Evolutionary conservation across 2,113 vertebrate species (phyloP).

Genomic region (Irena cyanogastra): DNA sequence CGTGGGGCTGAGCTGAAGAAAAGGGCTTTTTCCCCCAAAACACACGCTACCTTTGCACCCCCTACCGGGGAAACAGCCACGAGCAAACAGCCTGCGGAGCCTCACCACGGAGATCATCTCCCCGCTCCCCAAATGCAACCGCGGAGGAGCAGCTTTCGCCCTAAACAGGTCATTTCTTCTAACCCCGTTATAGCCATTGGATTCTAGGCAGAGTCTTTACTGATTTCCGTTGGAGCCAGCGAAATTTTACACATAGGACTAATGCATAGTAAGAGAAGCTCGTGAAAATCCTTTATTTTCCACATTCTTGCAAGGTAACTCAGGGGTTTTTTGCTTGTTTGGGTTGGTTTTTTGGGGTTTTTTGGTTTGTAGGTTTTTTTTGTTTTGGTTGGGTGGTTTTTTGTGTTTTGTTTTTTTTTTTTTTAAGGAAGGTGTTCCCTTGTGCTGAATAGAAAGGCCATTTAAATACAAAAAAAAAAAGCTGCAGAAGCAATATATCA

Average conservation of each 20-base stretch:
- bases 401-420: background rate
- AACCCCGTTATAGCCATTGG: fast-evolving
- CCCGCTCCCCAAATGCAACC: fast-evolving
- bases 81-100: background rate
- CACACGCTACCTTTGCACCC: conserved; percentile 4
- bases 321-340: background rate
- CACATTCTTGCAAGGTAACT: background rate
- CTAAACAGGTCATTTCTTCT: background rate
- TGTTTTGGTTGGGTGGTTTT: background rate
- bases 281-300: background rate
- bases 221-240: background rate
- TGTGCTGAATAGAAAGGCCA: background rate
- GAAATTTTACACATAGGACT: background rate
- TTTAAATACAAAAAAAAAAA: background rate
- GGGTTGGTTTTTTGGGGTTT: background rate
- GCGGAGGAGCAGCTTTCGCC: fast-evolving
- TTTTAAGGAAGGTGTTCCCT: background rate
- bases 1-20: too few relatives aligned
- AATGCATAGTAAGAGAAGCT: background rate
- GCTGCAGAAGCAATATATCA: background rate
- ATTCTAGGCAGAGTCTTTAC: background rate
- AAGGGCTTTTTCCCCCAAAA: fast-evolving
- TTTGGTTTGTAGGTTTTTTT: background rate
- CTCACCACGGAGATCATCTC: background rate
- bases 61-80: background rate